Percentiles rank a stretch among this genome's conserved stretches.
Conservation (phyloP, 2,888 invertebrate genomes). For the Sepiola atlantica region DNA sequence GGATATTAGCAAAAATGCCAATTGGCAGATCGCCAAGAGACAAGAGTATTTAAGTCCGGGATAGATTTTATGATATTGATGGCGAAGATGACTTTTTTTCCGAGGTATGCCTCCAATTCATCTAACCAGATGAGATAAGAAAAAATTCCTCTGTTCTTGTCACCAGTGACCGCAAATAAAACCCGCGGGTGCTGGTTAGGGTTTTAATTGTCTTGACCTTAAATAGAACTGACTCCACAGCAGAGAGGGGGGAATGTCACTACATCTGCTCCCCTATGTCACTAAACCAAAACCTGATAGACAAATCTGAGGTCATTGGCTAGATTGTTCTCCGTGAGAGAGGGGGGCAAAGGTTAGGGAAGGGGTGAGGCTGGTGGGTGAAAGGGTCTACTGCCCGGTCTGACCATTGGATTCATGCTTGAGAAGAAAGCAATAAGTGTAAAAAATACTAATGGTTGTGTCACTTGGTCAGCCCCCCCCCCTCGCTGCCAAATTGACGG, state of each 20-base stretch:
- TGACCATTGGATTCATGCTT: not conserved
- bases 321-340: not conserved
- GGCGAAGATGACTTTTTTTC: not conserved
- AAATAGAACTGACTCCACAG: not conserved
- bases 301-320: not conserved
- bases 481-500: no score
- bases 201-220: slow-evolving; percentile 32
- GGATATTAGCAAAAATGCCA: not conserved
- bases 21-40: not conserved
- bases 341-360: not conserved
- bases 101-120: not conserved
- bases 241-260: no score
- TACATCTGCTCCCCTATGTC: not conserved
- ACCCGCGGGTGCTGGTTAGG: not conserved
- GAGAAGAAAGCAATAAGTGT: not conserved
- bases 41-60: not conserved
- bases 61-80: not conserved
- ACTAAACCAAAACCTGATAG: not conserved
- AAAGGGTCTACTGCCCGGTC: no score
- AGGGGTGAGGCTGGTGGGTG: not conserved
- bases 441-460: not conserved
- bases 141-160: not conserved
- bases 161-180: not conserved
- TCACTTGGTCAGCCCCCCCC: not conserved
- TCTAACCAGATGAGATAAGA: not conserved